Evolutionary conservation across 1,140 invertebrate species (phyloP), one percentile per base, ranked within the genome.

Genomic region (Lerema accius): DNA sequence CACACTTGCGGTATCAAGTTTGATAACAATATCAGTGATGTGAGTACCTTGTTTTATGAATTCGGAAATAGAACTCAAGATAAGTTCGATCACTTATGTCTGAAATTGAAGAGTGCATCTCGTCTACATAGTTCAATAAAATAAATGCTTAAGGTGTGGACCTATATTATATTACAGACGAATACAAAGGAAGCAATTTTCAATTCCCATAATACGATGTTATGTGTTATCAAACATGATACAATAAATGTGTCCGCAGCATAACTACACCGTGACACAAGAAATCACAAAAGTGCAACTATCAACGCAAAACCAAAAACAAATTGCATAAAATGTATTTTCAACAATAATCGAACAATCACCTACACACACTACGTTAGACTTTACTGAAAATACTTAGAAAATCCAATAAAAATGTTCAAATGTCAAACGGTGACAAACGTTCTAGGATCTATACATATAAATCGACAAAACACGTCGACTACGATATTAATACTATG

Each of bases 311-410:
- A 32, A 32, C 3, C 28, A 32, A 4, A 9, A 32, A 7, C 3
- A 32, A 4, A 46, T 46, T 46, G 17, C 43, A 11, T 46, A 46
- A 46, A 46, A 46, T 46, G 43, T 46, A 23, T 23, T 46, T 46
- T 46, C 16, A 23, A 45, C n/a, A 17, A 46, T 46, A n/a, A 23
- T 19, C 9, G n/a, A 9, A 9, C 17, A 19, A 17, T n/a, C 10
- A 23, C 28, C 28, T 32, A 32, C 28, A 9, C 28, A 9, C 28
- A 4, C 43, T 46, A 46, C 43, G 43, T 46, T 46, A 46, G 43
- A 46, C 43, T 11, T 42, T 5, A n/a, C n/a, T 43, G 15, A 10
- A 9, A 43, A 14, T 46, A 46, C 43, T 11, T 11, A 23, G 9
- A 23, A 46, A 19, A 11, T 23, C 10, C 42, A n/a, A 19, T 45